phyloP scores from a whole-genome alignment of 1,140 invertebrate genomes.

The Drosophila grimshawi region DNA sequence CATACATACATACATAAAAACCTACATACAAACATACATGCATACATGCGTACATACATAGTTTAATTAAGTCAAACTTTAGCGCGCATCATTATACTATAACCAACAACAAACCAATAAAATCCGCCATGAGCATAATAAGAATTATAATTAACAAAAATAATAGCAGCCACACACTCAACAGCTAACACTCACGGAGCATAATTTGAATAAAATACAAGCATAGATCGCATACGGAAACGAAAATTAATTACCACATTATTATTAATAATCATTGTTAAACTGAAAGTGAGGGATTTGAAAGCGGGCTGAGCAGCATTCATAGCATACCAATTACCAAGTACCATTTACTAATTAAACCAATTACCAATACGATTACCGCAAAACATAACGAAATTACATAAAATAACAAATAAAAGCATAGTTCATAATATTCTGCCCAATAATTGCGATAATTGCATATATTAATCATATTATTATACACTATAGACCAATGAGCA shows the following conservation, averaged over 20 bases:
- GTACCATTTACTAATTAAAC: not conserved
- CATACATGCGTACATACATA: slow-evolving; percentile 45
- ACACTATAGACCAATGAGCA: slow-evolving; percentile 7
- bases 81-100: slow-evolving; percentile 69
- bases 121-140: slow-evolving; percentile 26
- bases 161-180: slow-evolving; percentile 14
- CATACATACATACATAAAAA: not conserved
- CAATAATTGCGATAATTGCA: slow-evolving; percentile 13
- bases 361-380: slow-evolving; percentile 39
- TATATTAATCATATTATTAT: slow-evolving; percentile 14
- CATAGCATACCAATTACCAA: slow-evolving; percentile 55
- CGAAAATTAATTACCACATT: slow-evolving; percentile 45
- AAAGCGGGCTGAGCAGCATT: slow-evolving; percentile 47
- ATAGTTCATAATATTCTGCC: slow-evolving; percentile 26
- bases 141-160: slow-evolving; percentile 30
- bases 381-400: slow-evolving; percentile 18
- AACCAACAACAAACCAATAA: slow-evolving; percentile 21
- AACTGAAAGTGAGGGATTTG: not conserved
- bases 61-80: slow-evolving; percentile 65
- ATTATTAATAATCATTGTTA: slow-evolving; percentile 53
- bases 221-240: slow-evolving; percentile 35
- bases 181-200: slow-evolving; percentile 32
- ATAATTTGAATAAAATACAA: slow-evolving; percentile 49
- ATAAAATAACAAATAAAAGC: slow-evolving; percentile 9
- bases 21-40: not conserved